These are phyloP conservation scores for Geotrypetes seraphini DNA, from an alignment of 2,797 vertebrate genomes.

Conservation along the genomic window DNA sequence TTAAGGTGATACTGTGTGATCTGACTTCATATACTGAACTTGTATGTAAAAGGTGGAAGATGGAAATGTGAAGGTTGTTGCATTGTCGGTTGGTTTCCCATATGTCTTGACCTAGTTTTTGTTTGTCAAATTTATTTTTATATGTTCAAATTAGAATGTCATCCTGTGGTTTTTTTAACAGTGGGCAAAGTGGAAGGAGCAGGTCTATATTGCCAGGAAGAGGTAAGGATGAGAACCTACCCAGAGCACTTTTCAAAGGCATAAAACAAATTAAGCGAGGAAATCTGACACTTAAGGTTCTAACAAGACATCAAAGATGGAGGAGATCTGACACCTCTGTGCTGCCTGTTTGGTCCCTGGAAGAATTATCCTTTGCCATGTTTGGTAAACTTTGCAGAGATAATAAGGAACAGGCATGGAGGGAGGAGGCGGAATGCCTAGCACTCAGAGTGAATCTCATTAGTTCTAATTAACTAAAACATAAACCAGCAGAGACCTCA, in stretches of 20 bases:
- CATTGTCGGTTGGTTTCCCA: too few species aligned
- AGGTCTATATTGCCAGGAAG: too few species aligned
- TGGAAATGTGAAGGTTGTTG: too few species aligned
- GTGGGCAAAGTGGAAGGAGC: too few species aligned
- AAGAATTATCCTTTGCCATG: constrained; percentile 1
- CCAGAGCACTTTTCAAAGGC: not conserved
- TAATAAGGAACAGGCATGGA: not conserved
- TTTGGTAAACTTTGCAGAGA: constrained; percentile 12
- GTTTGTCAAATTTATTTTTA: too few species aligned
- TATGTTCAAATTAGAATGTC: too few species aligned
- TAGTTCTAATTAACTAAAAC: constrained; percentile 14
- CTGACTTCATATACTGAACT: too few species aligned
- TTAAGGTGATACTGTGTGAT: too few species aligned
- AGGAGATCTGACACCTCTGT: not conserved
- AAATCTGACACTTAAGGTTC: constrained; percentile 9
- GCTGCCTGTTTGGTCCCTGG: not conserved
- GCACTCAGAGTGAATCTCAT: constrained; percentile 2
- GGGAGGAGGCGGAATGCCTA: not conserved
- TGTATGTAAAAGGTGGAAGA: too few species aligned
- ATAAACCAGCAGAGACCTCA: constrained; percentile 10
- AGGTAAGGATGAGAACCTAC: not conserved
- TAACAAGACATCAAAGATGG: not conserved
- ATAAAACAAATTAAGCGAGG: constrained; percentile 5
- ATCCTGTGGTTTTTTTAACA: too few species aligned
- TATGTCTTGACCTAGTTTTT: too few species aligned